A percentile compares a stretch with the other conserved stretches of the same genome.
phyloP scores from a whole-genome alignment of 2,797 vertebrate genomes.

The Sorex maritimensis region DNA sequence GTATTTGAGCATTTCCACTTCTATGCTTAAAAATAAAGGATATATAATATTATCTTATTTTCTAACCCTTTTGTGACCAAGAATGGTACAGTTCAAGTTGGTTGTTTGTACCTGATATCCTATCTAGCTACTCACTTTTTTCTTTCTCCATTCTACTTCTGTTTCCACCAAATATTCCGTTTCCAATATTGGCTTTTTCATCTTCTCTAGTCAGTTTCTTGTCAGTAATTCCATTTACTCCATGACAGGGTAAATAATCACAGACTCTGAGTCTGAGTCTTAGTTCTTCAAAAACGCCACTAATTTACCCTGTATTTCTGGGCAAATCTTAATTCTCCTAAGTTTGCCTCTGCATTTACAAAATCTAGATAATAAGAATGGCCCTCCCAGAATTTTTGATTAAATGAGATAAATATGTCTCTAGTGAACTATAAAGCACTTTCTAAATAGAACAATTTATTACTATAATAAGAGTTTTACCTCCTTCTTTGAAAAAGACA shows the following conservation, averaged over 20 bases:
- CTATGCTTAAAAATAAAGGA: constrained; percentile 42
- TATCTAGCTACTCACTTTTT: constrained; percentile 50
- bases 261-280: not conserved
- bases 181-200: not conserved
- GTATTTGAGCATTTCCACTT: constrained; percentile 21
- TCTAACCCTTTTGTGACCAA: constrained; percentile 16
- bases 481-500: constrained; percentile 57
- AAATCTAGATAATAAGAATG: constrained; percentile 33
- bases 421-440: constrained; percentile 19
- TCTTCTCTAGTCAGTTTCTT: not conserved
- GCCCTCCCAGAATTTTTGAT: not conserved
- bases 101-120: not conserved
- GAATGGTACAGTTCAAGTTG: not conserved
- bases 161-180: not conserved
- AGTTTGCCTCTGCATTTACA: constrained; percentile 27
- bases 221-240: not conserved
- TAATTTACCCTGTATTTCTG: not conserved
- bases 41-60: constrained; percentile 25
- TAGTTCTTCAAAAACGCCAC: not conserved
- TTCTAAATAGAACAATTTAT: not conserved
- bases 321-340: constrained; percentile 31
- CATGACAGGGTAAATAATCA: not conserved
- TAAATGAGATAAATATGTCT: constrained; percentile 40
- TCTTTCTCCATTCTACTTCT: not conserved
- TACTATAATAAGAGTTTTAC: constrained; percentile 33